Conservation (phyloP, 2,797 vertebrate species). For the Melanogrammus aeglefinus region DNA sequence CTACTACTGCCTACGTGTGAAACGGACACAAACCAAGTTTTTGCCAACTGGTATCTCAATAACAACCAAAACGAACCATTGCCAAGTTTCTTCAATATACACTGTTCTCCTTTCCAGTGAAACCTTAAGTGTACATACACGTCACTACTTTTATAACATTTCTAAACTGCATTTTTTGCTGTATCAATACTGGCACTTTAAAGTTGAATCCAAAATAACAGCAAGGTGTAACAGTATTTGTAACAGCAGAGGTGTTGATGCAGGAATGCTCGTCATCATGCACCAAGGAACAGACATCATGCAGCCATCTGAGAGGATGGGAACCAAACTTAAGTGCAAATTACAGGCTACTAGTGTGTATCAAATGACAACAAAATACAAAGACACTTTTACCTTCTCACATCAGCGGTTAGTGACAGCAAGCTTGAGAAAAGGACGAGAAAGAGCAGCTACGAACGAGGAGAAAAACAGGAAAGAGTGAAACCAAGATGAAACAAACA, state of each 20-base stretch:
- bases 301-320: not conserved
- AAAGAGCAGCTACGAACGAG: constrained; percentile 64
- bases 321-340: not conserved
- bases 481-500: constrained; percentile 23
- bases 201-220: not conserved
- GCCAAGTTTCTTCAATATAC: not conserved
- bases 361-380: constrained; percentile 77
- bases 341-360: constrained; percentile 76
- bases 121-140: no score
- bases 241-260: not conserved
- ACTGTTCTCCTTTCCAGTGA: no score
- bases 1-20: not conserved
- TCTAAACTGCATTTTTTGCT: no score
- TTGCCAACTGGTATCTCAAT: not conserved
- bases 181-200: no score
- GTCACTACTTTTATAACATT: no score
- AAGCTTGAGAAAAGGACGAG: constrained; percentile 76
- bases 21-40: not conserved
- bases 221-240: not conserved
- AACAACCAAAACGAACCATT: not conserved
- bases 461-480: constrained; percentile 63
- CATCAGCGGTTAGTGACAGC: constrained; percentile 89
- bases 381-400: constrained; percentile 87
- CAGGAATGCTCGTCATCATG: not conserved
- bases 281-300: not conserved